phyloP scores from a whole-genome alignment of 2,888 invertebrate species.

The Lydus trimaculatus region DNA sequence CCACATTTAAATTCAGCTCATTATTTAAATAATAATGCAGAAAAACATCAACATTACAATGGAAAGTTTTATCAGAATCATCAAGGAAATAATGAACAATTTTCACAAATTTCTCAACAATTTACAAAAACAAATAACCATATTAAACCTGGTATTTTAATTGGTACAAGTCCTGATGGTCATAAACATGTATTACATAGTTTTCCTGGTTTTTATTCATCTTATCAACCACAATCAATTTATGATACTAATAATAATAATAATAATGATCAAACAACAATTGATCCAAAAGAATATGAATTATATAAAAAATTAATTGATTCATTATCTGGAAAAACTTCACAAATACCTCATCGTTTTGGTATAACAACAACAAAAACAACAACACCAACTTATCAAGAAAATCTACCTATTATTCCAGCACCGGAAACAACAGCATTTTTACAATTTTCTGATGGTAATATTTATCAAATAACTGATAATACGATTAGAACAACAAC shows the following conservation, averaged over 20 bases:
- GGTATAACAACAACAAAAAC: slow-evolving; percentile 15
- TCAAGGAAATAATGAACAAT: slow-evolving; percentile 21
- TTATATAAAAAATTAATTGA: slow-evolving; percentile 50
- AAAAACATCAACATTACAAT: slow-evolving; percentile 10
- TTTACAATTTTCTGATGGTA: not conserved
- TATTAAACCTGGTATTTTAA: slow-evolving; percentile 24
- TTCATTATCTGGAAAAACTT: slow-evolving; percentile 41
- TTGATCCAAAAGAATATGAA: slow-evolving; percentile 45
- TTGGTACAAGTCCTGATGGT: slow-evolving; percentile 44
- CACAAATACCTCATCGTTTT: slow-evolving; percentile 20
- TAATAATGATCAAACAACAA: slow-evolving; percentile 33
- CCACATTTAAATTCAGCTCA: slow-evolving; percentile 15
- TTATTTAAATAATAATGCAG: slow-evolving; percentile 15
- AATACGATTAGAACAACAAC: slow-evolving; percentile 2
- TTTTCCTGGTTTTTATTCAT: slow-evolving; percentile 41
- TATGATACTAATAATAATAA: slow-evolving; percentile 21
- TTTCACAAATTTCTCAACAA: not conserved
- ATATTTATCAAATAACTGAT: not conserved
- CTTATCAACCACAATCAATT: slow-evolving; percentile 27
- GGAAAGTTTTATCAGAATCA: slow-evolving; percentile 20
- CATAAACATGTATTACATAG: slow-evolving; percentile 47
- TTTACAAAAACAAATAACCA: not conserved
- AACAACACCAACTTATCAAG: slow-evolving; percentile 17
- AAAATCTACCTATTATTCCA: slow-evolving; percentile 5
- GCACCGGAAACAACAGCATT: slow-evolving; percentile 10